phyloP scores from a whole-genome alignment of 2,113 vertebrate species.

The Odocoileus virginianus region DNA sequence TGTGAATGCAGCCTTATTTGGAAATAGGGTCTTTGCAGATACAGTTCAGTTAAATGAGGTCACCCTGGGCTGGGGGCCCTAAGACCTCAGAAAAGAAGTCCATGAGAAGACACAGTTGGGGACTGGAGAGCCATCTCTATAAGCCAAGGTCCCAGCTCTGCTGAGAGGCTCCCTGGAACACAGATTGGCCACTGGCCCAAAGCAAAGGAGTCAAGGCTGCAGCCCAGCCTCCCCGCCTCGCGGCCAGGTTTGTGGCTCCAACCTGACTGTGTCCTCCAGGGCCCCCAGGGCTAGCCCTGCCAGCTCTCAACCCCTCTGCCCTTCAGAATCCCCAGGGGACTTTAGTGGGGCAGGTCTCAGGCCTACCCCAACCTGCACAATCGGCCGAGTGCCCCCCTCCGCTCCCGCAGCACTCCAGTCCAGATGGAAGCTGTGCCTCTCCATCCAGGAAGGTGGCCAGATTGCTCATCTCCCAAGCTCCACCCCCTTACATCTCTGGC shows the following conservation, averaged over 20 bases:
- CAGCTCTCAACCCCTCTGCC: background rate
- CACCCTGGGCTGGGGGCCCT: background rate
- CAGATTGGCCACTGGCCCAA: background rate
- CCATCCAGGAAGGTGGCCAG: background rate
- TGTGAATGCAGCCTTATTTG: background rate
- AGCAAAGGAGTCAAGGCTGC: background rate
- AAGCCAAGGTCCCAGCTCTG: background rate
- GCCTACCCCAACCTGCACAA: background rate
- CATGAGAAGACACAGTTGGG: background rate
- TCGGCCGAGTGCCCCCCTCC: background rate
- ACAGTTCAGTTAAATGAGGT: background rate
- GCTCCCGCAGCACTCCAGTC: background rate
- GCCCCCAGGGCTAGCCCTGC: background rate
- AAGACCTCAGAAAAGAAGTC: background rate
- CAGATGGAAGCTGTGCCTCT: background rate
- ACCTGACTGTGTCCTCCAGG: accelerated
- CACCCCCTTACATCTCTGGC: background rate
- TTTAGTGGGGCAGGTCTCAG: background rate
- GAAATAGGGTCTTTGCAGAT: background rate
- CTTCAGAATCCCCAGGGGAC: background rate
- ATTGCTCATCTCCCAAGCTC: background rate
- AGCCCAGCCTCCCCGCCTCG: background rate
- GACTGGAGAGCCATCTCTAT: background rate
- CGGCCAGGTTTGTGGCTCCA: background rate
- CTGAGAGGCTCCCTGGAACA: background rate